Evolutionary conservation across 2,113 vertebrate species (phyloP).

Genomic region (Percina caprodes): DNA sequence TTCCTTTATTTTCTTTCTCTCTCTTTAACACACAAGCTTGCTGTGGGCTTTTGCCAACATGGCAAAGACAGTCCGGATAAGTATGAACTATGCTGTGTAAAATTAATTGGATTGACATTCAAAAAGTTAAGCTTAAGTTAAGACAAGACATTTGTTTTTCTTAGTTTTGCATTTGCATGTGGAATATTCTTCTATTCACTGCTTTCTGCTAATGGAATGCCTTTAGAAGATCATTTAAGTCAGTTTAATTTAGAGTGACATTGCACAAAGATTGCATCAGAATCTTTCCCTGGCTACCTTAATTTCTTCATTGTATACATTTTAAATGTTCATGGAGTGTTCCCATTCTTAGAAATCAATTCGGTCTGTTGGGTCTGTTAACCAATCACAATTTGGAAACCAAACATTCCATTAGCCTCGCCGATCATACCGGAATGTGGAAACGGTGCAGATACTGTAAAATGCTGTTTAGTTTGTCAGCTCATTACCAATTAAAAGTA

Average conservation of each 20-base stretch:
- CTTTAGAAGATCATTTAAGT: slow-evolving; percentile 11
- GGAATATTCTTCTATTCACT: not conserved
- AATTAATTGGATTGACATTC: slow-evolving; percentile 31
- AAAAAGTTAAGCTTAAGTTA: slow-evolving; percentile 3
- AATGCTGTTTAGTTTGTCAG: not conserved
- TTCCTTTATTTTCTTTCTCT: not conserved
- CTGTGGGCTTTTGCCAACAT: slow-evolving; percentile 4
- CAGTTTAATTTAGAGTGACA: not conserved
- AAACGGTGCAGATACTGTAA: not conserved
- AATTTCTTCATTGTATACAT: not conserved
- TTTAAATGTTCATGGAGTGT: not conserved
- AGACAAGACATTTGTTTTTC: no score
- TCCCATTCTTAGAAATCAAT: not conserved
- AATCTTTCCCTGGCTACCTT: not conserved
- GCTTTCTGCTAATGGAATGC: not conserved
- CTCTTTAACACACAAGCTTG: not conserved
- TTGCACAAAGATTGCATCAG: slow-evolving; percentile 31
- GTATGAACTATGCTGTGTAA: not conserved
- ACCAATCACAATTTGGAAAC: not conserved
- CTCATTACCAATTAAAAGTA: not conserved
- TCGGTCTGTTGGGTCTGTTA: not conserved
- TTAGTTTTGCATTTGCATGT: not conserved
- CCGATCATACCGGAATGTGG: not conserved
- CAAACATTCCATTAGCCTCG: not conserved
- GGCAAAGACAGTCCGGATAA: not conserved